A percentile compares a stretch with the other conserved stretches of the same genome.
phyloP scores from a whole-genome alignment of 2,888 invertebrate species.

The Prosapia bicincta region DNA sequence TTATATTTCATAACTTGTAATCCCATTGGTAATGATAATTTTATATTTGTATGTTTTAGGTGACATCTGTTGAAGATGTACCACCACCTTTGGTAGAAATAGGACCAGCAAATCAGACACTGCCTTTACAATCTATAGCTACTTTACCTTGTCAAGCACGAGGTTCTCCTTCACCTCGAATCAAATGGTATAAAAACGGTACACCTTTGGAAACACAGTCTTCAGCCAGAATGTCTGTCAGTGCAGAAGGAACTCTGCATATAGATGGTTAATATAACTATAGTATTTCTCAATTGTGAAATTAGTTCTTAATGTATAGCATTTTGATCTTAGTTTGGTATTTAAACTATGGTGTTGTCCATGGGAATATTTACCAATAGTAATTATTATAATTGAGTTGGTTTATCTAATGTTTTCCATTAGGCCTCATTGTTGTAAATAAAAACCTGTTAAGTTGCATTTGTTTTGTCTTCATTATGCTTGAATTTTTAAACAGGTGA shows the following conservation, averaged over 20 bases:
- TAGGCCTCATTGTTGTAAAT: too few species aligned
- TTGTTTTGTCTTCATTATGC: too few species aligned
- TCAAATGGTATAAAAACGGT: constrained; percentile 77
- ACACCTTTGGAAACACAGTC: constrained; percentile 51
- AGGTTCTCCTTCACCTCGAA: constrained; percentile 65
- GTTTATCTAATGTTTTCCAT: too few species aligned
- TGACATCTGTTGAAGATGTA: constrained; percentile 69
- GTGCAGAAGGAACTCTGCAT: constrained; percentile 66
- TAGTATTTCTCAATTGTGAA: neutral
- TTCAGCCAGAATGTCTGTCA: constrained; percentile 56
- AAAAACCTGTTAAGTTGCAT: too few species aligned
- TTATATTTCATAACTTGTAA: neutral
- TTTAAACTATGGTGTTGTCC: too few species aligned
- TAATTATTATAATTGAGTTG: too few species aligned
- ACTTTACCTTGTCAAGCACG: constrained; percentile 75
- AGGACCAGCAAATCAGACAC: constrained; percentile 76
- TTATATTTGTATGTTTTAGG: constrained; percentile 51
- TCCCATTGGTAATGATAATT: neutral
- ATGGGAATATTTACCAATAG: too few species aligned
- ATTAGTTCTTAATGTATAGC: neutral
- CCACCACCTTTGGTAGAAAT: constrained; percentile 84
- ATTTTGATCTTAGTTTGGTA: too few species aligned
- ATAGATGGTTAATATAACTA: constrained; percentile 59
- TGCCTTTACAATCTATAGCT: constrained; percentile 71
- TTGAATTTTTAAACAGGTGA: too few species aligned